Conservation (phyloP, 2,888 invertebrate species). For the Drymonia ruficornis region DNA sequence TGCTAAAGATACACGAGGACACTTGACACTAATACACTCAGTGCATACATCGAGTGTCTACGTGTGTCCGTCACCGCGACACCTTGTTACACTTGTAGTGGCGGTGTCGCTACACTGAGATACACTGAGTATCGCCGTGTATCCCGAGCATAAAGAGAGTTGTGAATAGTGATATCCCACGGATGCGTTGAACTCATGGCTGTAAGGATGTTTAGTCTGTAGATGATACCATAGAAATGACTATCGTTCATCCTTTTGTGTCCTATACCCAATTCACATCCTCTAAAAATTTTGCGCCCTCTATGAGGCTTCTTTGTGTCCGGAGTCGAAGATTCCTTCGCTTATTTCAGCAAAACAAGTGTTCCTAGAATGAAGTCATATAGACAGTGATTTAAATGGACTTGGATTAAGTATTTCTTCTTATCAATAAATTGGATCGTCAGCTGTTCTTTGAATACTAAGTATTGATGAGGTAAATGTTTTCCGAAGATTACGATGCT, state of each 20-base stretch:
- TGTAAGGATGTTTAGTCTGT: too few relatives aligned
- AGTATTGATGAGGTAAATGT: constrained; percentile 13
- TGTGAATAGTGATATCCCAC: too few relatives aligned
- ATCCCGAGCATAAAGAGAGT: too few relatives aligned
- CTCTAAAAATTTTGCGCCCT: constrained; percentile 17
- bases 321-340: constrained; percentile 23
- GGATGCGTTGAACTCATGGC: too few relatives aligned
- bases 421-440: background rate
- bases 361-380: background rate
- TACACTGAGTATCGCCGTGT: too few relatives aligned
- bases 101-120: too few relatives aligned
- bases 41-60: too few relatives aligned
- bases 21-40: too few relatives aligned
- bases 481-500: background rate
- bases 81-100: too few relatives aligned
- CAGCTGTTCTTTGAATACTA: constrained; percentile 8
- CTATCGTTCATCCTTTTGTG: background rate
- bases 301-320: constrained; percentile 27
- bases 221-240: background rate
- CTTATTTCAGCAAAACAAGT: constrained; percentile 5
- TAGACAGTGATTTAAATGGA: background rate
- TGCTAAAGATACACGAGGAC: too few relatives aligned
- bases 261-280: constrained; percentile 18
- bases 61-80: too few relatives aligned
- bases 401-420: background rate